phyloP scores from a whole-genome alignment of 2,797 vertebrate species.

The Danio albolineatus region DNA sequence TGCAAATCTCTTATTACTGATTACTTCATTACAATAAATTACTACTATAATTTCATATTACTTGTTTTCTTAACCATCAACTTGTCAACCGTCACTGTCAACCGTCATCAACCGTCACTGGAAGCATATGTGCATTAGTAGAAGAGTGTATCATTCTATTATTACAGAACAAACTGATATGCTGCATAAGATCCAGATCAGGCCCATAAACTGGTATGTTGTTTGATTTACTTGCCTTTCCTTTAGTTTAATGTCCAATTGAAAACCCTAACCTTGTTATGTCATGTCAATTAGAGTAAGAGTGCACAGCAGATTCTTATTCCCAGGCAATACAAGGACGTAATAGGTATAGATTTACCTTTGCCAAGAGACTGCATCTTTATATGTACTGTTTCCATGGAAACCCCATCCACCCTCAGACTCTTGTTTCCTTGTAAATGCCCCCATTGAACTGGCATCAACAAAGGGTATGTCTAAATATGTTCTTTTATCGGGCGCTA shows the following conservation, averaged over 20 bases:
- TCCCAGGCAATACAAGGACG: conserved; percentile 39
- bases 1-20: too few species aligned
- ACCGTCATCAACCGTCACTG: too few species aligned
- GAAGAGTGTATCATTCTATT: neutral
- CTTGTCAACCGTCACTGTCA: too few species aligned
- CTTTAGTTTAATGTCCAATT: conserved; percentile 48
- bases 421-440: conserved; percentile 57
- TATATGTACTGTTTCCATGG: conserved; percentile 83
- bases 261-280: conserved; percentile 34
- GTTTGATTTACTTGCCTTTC: conserved; percentile 23
- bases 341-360: conserved; percentile 60
- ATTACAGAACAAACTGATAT: neutral
- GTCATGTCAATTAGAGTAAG: conserved; percentile 32
- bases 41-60: too few species aligned
- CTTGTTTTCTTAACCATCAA: neutral
- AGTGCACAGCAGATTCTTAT: conserved; percentile 43
- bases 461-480: conserved; percentile 20
- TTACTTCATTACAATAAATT: too few species aligned
- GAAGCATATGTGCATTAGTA: neutral
- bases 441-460: conserved; percentile 36
- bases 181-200: neutral
- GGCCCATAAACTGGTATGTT: neutral
- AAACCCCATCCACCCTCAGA: conserved; percentile 67
- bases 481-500: too few species aligned
- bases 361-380: conserved; percentile 73